Base-by-base conservation (phyloP, 2,797 vertebrate species). In the Melanotaenia boesemani region DNA sequence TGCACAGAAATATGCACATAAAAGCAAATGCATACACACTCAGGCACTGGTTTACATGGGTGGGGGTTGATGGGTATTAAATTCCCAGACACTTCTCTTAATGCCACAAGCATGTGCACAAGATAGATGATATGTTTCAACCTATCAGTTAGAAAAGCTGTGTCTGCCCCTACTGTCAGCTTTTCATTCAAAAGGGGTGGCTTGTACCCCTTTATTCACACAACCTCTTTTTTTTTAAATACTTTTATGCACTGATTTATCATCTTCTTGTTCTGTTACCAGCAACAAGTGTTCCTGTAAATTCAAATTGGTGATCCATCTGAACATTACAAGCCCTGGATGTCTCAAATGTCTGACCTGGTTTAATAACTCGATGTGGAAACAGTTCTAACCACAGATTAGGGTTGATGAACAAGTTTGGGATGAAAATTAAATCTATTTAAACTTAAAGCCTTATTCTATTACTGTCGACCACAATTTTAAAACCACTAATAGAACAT, bases 71-170 rank as follows among this genome's bases (percentile, higher is more conserved):
- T 34, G 37, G 63, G 1, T 58, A 73, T 75, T 39, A 57, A 85
- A 85, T 88, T 73, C 65, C 77, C 80, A 82, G 67, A 87, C 67
- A 50, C 72, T 63, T 81, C 69, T 83, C 69, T 86, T 67, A 84
- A 48, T 48, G 39, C 58, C 50, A 57, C 60, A 59, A 81, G 44
- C 74, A 82, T 80, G 55, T 54, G 54, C 54, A 82, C 65, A 59
- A 56, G 59, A 58, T 70, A 64, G 24, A 46, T 72, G 75, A 85
- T 88, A 37, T 57, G 83, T 86, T 82, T 67, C 67, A 79, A 80
- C 85, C 73, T 82, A 86, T 66, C 55, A 57, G 52, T 80, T 28
- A 67, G n/a, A 75, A 37, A 28, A 48, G 41, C 54, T 55, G 46
- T 60, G 64, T 81, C 72, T 81, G 3, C 76, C 64, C 30, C 57